Evolutionary conservation across 1,140 invertebrate genomes (phyloP).

Genomic region (Tetraneura akinire): DNA sequence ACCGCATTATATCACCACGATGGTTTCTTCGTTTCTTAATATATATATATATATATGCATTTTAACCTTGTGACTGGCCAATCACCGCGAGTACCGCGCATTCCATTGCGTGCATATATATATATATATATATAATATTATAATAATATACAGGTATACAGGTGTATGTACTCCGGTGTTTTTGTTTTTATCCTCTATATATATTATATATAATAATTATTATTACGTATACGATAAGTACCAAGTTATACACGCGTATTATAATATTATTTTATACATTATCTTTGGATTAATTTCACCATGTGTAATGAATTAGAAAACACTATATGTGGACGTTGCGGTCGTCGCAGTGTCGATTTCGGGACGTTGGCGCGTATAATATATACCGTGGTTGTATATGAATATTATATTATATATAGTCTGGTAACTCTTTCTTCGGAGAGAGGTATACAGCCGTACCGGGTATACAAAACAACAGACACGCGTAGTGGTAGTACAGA

Average conservation of each 20-base stretch:
- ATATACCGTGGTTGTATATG: neutral
- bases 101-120: neutral
- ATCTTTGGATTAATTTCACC: conserved; percentile 36
- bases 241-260: conserved; percentile 4
- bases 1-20: neutral
- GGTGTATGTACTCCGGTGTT: neutral
- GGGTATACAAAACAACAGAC: too few relatives aligned
- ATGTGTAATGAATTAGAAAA: conserved; percentile 48
- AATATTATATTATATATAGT: neutral
- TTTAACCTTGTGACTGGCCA: conserved; percentile 11
- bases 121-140: too few relatives aligned
- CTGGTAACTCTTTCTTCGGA: too few relatives aligned
- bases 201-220: neutral
- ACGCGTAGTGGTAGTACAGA: neutral
- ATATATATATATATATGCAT: neutral
- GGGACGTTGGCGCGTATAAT: conserved; percentile 14
- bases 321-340: conserved; percentile 17
- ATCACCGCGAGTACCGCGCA: neutral
- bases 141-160: too few relatives aligned
- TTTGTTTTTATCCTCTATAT: neutral
- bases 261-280: conserved; percentile 19
- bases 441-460: too few relatives aligned
- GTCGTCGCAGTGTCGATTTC: conserved; percentile 44
- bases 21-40: neutral
- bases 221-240: neutral